Evolutionary conservation across 2,888 invertebrate genomes (phyloP), one percentile per base, ranked within the genome.

Genomic region (Malachius bipustulatus): DNA sequence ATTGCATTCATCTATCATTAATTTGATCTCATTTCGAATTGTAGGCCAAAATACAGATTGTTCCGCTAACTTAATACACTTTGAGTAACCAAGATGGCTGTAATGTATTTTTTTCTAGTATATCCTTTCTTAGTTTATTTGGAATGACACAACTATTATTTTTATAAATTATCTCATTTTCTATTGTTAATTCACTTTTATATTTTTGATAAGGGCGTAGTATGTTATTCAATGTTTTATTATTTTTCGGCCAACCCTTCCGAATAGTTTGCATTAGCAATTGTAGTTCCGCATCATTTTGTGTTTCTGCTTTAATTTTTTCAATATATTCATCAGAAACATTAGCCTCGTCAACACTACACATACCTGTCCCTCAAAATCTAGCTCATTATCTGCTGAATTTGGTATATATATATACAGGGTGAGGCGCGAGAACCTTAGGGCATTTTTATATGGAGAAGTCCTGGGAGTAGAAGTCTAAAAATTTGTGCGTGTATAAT

Each of bases 21-120:
- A 24, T 36, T 39, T 37, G 10, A 43, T 43, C 26, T 43, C 37
- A 33, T 38, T 36, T 19, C 16, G 31, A 29, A 45, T 45, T 3
- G 19, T 34, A 3, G 43, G 42, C 40, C 44, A 44, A 32, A 30
- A 43, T 27, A 44, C 24, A 14, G 34, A 34, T n/a, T 35, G 26
- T 26, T 32, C 32, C n/a, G 42, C 40, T 29, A 36, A 26, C 16
- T 32, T 34, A 30, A 33, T 29, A 29, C 40, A 42, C 32, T 43
- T 42, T 2, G 36, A 34, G 8, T 29, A 38, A n/a, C n/a, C n/a
- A n/a, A n/a, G n/a, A n/a, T n/a, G n/a, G n/a, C n/a, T n/a, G n/a
- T n/a, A n/a, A n/a, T 26, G 41, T 41, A 9, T 43, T 35, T 14
- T 15, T 42, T 10, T 38, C 30, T 14, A 41, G 16, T n/a, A 43